A percentile compares a stretch with the other conserved stretches of the same genome.
Conservation (phyloP, 1,140 invertebrate genomes). For the Aleiodes sp. region DNA sequence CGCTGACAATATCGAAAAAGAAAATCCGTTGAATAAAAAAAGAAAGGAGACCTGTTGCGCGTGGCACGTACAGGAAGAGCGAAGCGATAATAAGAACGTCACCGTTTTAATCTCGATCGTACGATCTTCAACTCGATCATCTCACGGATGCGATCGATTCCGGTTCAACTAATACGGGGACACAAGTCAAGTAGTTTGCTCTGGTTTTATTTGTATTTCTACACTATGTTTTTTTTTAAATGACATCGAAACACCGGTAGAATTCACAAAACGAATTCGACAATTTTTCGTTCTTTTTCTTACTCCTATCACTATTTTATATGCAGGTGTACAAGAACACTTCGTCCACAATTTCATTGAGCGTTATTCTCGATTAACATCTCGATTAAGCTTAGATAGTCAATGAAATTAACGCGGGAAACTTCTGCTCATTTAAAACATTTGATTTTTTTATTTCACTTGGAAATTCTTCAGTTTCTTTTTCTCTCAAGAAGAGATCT, state of each 20-base stretch:
- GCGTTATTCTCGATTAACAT: background rate
- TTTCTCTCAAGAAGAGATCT: background rate
- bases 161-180: background rate
- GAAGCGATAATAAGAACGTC: background rate
- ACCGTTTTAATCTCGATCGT: background rate
- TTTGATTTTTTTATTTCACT: background rate
- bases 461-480: background rate
- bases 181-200: background rate
- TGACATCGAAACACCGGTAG: too few relatives aligned
- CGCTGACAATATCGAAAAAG: background rate
- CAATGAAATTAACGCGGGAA: slow-evolving; percentile 19
- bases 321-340: too few relatives aligned
- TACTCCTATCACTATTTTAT: too few relatives aligned
- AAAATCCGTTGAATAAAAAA: too few relatives aligned
- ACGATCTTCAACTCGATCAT: background rate
- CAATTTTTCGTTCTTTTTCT: too few relatives aligned
- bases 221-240: too few relatives aligned
- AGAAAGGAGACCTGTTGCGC: background rate
- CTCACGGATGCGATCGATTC: background rate
- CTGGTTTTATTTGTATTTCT: background rate
- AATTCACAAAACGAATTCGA: too few relatives aligned
- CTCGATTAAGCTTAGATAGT: background rate
- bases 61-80: background rate
- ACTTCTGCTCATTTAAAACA: slow-evolving; percentile 7
- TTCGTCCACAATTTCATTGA: too few relatives aligned